A percentile compares a stretch with the other conserved stretches of the same genome.
phyloP scores from a whole-genome alignment of 2,888 invertebrate genomes.

The Mylabris sibirica region DNA sequence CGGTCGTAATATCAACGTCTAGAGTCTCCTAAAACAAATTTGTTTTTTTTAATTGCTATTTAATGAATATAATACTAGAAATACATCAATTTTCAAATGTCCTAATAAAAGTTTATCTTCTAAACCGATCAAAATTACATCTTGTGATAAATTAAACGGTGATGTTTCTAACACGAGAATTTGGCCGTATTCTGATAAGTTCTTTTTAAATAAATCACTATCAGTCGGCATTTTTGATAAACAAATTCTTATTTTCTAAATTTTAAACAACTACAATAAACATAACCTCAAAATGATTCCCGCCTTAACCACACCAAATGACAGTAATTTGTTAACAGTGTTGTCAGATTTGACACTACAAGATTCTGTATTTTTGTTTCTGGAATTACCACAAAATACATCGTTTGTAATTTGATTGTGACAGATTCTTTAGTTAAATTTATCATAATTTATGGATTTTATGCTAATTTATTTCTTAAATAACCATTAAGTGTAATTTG shows the following conservation, averaged over 20 bases:
- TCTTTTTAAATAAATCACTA: slow-evolving; percentile 56
- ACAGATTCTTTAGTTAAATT: too few species aligned
- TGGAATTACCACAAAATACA: too few species aligned
- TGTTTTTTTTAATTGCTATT: slow-evolving; percentile 17
- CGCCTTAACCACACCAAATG: neutral
- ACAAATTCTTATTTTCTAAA: neutral
- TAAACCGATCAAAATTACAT: slow-evolving; percentile 69
- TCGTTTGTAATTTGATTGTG: too few species aligned
- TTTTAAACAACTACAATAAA: neutral
- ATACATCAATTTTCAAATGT: slow-evolving; percentile 67
- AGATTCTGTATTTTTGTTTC: too few species aligned
- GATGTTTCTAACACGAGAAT: slow-evolving; percentile 69
- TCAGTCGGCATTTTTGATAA: neutral
- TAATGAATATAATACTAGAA: slow-evolving; percentile 14
- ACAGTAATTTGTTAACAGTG: too few species aligned
- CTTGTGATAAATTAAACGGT: slow-evolving; percentile 71
- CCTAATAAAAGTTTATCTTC: slow-evolving; percentile 66
- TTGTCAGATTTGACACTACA: too few species aligned
- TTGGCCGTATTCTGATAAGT: slow-evolving; percentile 63
- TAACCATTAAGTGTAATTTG: too few species aligned
- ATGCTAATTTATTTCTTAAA: too few species aligned
- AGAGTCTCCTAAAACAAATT: slow-evolving; percentile 61
- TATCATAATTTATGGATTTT: too few species aligned
- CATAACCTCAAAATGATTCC: neutral
- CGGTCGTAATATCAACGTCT: slow-evolving; percentile 64